Conservation (phyloP, 2,113 vertebrate species). For the Nestor notabilis region DNA sequence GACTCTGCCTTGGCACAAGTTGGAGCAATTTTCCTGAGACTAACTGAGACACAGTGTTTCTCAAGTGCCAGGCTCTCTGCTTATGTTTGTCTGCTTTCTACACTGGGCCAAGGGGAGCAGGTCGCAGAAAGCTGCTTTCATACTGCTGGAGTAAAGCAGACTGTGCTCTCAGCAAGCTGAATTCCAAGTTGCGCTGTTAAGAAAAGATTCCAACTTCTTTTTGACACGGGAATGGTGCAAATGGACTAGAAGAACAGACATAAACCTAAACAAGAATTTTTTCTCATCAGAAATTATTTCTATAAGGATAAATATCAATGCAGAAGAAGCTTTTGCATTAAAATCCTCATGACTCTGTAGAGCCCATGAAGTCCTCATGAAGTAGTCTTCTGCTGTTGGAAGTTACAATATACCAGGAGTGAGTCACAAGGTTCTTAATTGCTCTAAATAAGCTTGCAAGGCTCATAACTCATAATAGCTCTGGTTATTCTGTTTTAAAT, state of each 20-base stretch:
- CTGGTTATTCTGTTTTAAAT: not conserved
- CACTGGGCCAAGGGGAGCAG: not conserved
- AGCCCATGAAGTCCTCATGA: not conserved
- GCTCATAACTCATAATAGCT: not conserved
- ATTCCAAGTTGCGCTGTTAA: not conserved
- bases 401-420: not conserved
- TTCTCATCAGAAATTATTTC: not conserved
- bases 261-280: not conserved
- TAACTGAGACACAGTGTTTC: not conserved
- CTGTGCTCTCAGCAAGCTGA: not conserved
- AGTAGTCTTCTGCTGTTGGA: not conserved
- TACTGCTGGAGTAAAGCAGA: not conserved
- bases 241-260: not conserved
- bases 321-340: not conserved
- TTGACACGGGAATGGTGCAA: not conserved
- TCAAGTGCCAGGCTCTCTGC: not conserved
- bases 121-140: not conserved
- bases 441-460: conserved; percentile 9
- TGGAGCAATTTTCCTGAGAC: not conserved
- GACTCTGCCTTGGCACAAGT: not conserved
- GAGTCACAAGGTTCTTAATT: not conserved
- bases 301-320: not conserved
- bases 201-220: not conserved
- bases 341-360: not conserved
- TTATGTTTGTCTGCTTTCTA: not conserved